Base-by-base conservation (phyloP, 2,113 vertebrate species). In the Condylura cristata region DNA sequence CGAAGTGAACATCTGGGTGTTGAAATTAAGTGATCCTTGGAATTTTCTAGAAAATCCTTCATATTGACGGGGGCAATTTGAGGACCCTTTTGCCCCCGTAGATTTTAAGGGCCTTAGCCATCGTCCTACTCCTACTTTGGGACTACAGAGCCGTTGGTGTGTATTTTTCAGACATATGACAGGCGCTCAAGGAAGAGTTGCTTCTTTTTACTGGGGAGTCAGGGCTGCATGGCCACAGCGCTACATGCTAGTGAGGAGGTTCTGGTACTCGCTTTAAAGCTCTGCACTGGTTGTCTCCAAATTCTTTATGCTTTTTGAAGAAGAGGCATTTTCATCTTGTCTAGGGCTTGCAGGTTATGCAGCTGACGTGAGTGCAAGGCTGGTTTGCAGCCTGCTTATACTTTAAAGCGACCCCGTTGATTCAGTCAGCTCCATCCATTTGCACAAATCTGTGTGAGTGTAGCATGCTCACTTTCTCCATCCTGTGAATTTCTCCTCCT, bases 391-490 rank as follows among this genome's bases (percentile, higher is more conserved):
- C 86, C 66, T 87, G 75, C 93, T 97, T 96, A 95, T 92, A 95
- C 94, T 95, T 96, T 93, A 97, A 96, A 92, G 94, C 82, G 76
- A 87, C 93, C 93, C 96, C 86, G 79, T 91, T 96, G 96, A 96
- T 97, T 97, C 8, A 0, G 95, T 95, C 96, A 97, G 58, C 71
- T 82, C 78, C 95, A 76, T 58, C 72, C 95, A 89, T 95, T 82
- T 85, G 48, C 94, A 91, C 37, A 78, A 75, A 95, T 86, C 91
- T 70, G 76, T 80, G 75, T 79, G 89, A 79, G 28, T 92, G 10
- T 75, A 89, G 93, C 96, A 93, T 58, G 86, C 74, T 51, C 74
- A 88, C 86, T 95, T 91, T 44, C 92, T 16, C 51, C 76, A 79
- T 17, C 66, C 2, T 90, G 30, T 58, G 83, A 94, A 91, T 97